phyloP scores from a whole-genome alignment of 2,797 vertebrate species.

The Cephalopachus bancanus region DNA sequence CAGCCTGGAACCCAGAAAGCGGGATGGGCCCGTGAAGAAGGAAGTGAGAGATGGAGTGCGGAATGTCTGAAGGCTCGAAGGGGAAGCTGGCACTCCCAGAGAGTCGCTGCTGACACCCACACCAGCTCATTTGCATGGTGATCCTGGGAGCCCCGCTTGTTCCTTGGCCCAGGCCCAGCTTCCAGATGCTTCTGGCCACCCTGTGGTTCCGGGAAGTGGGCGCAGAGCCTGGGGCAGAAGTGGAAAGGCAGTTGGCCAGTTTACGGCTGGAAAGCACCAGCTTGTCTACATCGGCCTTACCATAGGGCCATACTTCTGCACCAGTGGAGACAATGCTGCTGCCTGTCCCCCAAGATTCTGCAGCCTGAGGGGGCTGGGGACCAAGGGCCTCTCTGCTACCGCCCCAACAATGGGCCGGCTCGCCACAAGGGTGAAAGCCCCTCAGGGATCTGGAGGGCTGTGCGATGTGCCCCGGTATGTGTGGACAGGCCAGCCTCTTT shows the following conservation, averaged over 20 bases:
- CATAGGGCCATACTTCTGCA: background rate
- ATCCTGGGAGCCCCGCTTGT: background rate
- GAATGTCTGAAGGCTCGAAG: fast-evolving
- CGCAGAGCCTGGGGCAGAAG: background rate
- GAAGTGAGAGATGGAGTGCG: background rate
- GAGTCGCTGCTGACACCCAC: too few species aligned
- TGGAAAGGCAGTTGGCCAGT: fast-evolving
- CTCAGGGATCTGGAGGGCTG: fast-evolving
- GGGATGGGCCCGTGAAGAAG: background rate
- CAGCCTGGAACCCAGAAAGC: background rate
- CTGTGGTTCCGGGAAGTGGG: background rate
- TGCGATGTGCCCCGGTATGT: background rate
- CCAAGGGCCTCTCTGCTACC: background rate
- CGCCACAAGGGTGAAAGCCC: background rate
- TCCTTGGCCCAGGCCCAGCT: background rate
- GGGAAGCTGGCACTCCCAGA: background rate
- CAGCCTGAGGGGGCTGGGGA: too few species aligned
- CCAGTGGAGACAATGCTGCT: fast-evolving
- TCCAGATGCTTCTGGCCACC: background rate
- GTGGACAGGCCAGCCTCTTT: background rate
- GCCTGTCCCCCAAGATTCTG: too few species aligned
- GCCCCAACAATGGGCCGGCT: background rate
- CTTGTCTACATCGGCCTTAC: too few species aligned
- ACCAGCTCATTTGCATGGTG: fast-evolving
- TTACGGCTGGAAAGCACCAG: background rate